Evolutionary conservation across 2,888 invertebrate genomes (phyloP).

Genomic region (Mellilla xanthometata): DNA sequence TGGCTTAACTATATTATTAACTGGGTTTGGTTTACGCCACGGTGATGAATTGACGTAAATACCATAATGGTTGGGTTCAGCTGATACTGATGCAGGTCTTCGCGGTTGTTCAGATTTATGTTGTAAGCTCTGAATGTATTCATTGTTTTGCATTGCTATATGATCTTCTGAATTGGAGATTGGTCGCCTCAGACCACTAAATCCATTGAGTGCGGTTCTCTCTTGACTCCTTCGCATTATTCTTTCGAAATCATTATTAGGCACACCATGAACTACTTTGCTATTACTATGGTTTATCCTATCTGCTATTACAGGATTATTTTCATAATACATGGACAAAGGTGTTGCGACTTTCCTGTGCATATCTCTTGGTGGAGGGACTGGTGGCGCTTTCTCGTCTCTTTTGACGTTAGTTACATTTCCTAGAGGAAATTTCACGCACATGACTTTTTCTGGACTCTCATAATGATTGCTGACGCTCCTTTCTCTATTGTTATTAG

Average conservation of each 20-base stretch:
- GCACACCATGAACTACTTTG: slow-evolving; percentile 63
- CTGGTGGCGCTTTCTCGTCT: slow-evolving; percentile 85
- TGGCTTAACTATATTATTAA: slow-evolving; percentile 57
- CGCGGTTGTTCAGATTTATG: slow-evolving; percentile 66
- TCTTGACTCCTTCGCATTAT: slow-evolving; percentile 77
- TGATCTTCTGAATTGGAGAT: slow-evolving; percentile 78
- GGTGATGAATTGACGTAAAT: slow-evolving; percentile 65
- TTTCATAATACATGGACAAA: slow-evolving; percentile 77
- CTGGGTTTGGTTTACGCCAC: slow-evolving; percentile 64
- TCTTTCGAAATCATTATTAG: slow-evolving; percentile 75
- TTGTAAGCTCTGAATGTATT: slow-evolving; percentile 56
- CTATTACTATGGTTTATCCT: slow-evolving; percentile 50
- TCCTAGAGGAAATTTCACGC: slow-evolving; percentile 78
- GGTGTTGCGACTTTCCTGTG: slow-evolving; percentile 82
- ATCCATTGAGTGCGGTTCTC: slow-evolving; percentile 61
- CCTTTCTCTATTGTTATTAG: slow-evolving; percentile 64
- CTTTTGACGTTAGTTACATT: slow-evolving; percentile 68
- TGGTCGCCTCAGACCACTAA: slow-evolving; percentile 71
- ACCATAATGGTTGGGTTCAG: slow-evolving; percentile 75
- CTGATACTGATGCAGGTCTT: slow-evolving; percentile 75
- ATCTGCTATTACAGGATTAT: slow-evolving; percentile 57
- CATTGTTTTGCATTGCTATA: slow-evolving; percentile 77
- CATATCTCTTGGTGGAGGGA: slow-evolving; percentile 91
- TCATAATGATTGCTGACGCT: slow-evolving; percentile 62
- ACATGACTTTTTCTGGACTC: slow-evolving; percentile 69